These are phyloP conservation scores for Pantala flavescens DNA, from an alignment of 1,140 invertebrate genomes.

Conservation along the genomic window DNA sequence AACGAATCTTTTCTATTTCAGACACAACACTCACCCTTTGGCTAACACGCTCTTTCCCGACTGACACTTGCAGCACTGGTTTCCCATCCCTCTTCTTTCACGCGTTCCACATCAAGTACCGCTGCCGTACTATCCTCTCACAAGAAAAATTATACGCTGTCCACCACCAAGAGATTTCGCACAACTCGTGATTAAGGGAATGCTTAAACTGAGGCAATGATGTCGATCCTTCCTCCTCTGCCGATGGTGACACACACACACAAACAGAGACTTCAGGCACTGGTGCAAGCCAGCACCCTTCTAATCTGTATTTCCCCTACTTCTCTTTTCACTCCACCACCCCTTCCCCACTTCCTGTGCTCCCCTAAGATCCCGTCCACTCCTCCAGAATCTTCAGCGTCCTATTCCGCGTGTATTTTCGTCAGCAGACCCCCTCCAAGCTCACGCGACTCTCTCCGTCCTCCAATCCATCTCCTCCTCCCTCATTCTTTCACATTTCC, in stretches of 20 bases:
- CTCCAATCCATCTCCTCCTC: neutral
- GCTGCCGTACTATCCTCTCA: slow-evolving; percentile 33
- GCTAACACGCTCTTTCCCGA: neutral
- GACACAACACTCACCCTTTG: slow-evolving; percentile 11
- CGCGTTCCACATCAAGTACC: slow-evolving; percentile 24
- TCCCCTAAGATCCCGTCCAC: neutral
- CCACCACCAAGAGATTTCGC: too few species aligned
- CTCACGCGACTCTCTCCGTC: neutral
- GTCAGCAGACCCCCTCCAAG: neutral
- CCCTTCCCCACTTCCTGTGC: slow-evolving; percentile 1
- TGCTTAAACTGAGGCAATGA: too few species aligned
- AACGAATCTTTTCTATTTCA: too few species aligned
- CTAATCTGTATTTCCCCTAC: neutral
- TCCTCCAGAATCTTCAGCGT: neutral
- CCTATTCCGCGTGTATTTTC: neutral
- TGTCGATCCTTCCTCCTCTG: slow-evolving; percentile 8
- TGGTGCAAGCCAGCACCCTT: slow-evolving; percentile 20
- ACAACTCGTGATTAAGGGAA: too few species aligned
- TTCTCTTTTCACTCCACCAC: neutral
- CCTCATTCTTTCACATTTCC: neutral
- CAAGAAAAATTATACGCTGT: slow-evolving; percentile 23
- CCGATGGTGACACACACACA: neutral
- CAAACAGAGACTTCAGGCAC: neutral
- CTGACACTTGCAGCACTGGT: slow-evolving; percentile 15
- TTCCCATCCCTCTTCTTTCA: slow-evolving; percentile 12